Conservation (phyloP, 1,140 invertebrate species). For the Leguminivora glycinivorella region DNA sequence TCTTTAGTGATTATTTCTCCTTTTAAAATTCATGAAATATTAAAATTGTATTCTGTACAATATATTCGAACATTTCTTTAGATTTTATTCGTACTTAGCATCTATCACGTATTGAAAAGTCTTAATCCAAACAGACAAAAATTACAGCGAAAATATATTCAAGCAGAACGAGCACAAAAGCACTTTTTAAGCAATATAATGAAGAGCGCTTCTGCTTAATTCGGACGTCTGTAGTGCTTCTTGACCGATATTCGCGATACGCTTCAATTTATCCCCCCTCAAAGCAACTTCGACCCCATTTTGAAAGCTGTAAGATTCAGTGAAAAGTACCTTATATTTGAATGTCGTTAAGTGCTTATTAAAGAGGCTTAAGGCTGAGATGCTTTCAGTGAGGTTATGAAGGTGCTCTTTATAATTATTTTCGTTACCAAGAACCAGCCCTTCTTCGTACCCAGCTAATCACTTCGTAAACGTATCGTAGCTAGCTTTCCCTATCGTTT, state of each 20-base stretch:
- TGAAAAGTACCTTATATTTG: neutral
- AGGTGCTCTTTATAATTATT: neutral
- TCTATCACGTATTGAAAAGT: neutral
- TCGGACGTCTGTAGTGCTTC: conserved; percentile 5
- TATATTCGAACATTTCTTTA: too few species aligned
- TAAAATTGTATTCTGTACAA: too few species aligned
- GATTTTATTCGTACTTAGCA: too few species aligned
- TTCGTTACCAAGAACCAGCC: neutral
- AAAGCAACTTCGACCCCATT: neutral
- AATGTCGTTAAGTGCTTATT: conserved; percentile 12
- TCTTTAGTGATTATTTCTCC: too few species aligned
- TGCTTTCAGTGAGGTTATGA: neutral
- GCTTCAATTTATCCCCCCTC: neutral
- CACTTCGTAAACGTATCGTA: too few species aligned
- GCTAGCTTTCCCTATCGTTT: too few species aligned
- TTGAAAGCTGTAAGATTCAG: neutral
- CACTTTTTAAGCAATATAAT: conserved; percentile 6
- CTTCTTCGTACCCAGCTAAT: too few species aligned
- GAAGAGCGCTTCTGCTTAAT: neutral
- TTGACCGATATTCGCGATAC: conserved; percentile 2
- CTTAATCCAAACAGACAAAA: neutral
- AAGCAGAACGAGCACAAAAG: neutral
- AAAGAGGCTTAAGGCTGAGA: conserved; percentile 10
- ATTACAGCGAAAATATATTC: neutral
- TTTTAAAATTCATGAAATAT: too few species aligned